Percentiles rank a stretch among this genome's conserved stretches.
Evolutionary conservation across 2,113 vertebrate species (phyloP).

Genomic region (Pteronura brasiliensis): DNA sequence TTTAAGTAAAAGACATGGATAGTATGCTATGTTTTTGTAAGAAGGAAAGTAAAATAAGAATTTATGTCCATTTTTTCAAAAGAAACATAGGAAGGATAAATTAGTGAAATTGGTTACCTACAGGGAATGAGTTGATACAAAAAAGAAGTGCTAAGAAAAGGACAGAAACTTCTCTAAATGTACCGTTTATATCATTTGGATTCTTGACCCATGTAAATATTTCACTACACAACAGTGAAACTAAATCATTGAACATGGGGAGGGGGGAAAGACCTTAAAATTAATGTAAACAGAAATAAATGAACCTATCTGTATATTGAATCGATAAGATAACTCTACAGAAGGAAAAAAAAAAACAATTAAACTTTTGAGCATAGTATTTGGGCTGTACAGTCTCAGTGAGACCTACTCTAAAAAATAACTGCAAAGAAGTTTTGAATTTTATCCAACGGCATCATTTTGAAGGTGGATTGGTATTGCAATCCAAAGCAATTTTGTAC

Average conservation of each 20-base stretch:
- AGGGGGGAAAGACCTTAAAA: not conserved
- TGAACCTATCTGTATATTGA: not conserved
- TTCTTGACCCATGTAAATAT: constrained; percentile 3
- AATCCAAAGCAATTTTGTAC: not conserved
- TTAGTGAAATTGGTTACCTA: not conserved
- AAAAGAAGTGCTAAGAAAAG: not conserved
- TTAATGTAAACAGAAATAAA: not conserved
- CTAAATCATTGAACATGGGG: not conserved
- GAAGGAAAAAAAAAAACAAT: not conserved
- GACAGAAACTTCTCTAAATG: not conserved
- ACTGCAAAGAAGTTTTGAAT: not conserved
- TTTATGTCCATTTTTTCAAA: not conserved
- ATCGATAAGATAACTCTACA: not conserved
- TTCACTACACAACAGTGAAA: not conserved
- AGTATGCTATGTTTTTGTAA: not conserved
- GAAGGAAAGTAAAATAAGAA: not conserved
- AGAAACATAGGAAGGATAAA: not conserved
- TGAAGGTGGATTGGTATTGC: no score
- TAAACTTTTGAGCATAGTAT: not conserved
- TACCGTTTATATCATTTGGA: not conserved
- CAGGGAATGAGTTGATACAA: not conserved
- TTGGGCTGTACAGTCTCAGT: not conserved
- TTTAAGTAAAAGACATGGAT: not conserved
- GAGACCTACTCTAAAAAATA: not conserved
- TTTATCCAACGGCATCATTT: not conserved